Percentiles rank a stretch among this genome's conserved stretches.
Conservation (phyloP, 2,797 vertebrate species). For the Bryconaethiops microstoma region DNA sequence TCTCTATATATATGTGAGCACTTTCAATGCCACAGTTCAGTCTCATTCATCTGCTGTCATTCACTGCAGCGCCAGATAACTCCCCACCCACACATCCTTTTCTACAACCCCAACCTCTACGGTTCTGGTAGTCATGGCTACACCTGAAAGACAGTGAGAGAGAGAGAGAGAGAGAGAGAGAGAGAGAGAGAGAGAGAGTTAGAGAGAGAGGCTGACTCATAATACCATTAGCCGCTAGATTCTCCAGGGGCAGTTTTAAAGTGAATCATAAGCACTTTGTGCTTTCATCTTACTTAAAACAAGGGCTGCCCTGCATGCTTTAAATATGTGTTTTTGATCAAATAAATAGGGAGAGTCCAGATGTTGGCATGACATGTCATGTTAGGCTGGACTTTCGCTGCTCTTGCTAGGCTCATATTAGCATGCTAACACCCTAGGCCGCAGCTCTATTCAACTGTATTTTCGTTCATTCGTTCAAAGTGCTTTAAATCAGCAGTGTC, state of each 20-base stretch:
- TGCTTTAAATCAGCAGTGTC: too few relatives aligned
- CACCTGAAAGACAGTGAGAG: slow-evolving; percentile 39
- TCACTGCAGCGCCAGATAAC: slow-evolving; percentile 37
- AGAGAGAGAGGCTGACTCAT: slow-evolving; percentile 45
- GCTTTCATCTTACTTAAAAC: slow-evolving; percentile 17
- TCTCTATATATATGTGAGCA: slow-evolving; percentile 9
- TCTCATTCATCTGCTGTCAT: slow-evolving; percentile 28
- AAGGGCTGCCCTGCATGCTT: neutral
- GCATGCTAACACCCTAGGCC: neutral
- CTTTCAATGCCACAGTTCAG: slow-evolving; percentile 25
- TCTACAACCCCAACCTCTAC: slow-evolving; percentile 50
- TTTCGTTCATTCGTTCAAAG: neutral
- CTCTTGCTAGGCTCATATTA: neutral
- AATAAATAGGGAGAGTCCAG: slow-evolving; percentile 16
- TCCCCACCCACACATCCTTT: slow-evolving; percentile 50
- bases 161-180: slow-evolving; percentile 23
- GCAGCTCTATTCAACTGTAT: neutral
- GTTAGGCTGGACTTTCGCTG: slow-evolving; percentile 1
- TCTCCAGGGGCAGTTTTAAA: slow-evolving; percentile 30
- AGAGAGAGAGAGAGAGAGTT: slow-evolving; percentile 27
- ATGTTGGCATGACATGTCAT: neutral
- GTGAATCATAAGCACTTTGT: slow-evolving; percentile 34
- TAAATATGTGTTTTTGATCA: slow-evolving; percentile 4
- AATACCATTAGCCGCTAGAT: slow-evolving; percentile 37
- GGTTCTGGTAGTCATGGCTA: slow-evolving; percentile 58